Conservation (phyloP, 2,113 vertebrate species). For the Jacana jacana region DNA sequence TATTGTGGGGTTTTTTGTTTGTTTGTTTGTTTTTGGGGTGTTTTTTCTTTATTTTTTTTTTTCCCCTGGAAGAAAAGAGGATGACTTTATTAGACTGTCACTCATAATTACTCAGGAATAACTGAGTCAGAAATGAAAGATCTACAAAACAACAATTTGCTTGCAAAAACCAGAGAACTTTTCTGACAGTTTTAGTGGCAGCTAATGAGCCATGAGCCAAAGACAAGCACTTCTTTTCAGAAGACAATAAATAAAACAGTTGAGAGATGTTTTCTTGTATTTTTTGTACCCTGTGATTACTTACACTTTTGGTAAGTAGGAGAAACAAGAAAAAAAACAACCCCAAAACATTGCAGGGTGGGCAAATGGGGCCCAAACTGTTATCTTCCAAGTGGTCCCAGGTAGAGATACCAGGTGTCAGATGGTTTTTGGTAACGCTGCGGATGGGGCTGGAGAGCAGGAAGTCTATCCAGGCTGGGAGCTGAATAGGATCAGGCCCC, state of each 20-base stretch:
- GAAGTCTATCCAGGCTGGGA: background rate
- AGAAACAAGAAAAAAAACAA: background rate
- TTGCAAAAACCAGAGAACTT: background rate
- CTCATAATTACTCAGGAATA: background rate
- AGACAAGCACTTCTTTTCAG: background rate
- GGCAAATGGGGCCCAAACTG: background rate
- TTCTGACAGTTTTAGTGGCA: background rate
- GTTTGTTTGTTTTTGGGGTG: background rate
- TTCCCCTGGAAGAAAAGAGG: background rate
- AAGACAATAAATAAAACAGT: background rate
- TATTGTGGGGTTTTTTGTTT: too few relatives aligned
- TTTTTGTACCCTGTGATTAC: background rate
- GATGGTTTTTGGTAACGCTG: background rate
- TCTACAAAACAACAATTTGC: background rate
- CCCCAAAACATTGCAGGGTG: background rate
- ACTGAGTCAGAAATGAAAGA: slow-evolving; percentile 4
- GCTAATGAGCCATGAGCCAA: background rate
- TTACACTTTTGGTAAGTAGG: background rate
- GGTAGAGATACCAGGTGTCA: background rate
- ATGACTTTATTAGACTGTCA: background rate
- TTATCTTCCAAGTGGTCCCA: background rate
- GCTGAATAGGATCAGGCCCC: background rate
- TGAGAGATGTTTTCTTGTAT: background rate
- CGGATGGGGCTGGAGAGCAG: background rate
- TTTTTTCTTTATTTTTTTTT: background rate